Base-by-base conservation (phyloP, 2,113 vertebrate species). In the Uria aalge region DNA sequence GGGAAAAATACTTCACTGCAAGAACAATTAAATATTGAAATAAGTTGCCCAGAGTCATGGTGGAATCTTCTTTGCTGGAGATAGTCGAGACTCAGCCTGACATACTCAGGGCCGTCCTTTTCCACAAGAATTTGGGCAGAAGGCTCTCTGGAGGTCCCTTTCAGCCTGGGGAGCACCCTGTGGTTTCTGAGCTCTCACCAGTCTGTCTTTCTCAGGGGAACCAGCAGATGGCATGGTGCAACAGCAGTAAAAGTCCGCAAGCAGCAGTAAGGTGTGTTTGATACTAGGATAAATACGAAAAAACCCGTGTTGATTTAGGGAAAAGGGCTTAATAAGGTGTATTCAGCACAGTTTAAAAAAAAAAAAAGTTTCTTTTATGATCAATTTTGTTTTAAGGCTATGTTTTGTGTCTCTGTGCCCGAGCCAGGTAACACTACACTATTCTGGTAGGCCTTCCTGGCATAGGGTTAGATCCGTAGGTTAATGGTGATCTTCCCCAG, bases 181-280 rank as follows among this genome's bases (percentile, higher is more conserved):
- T 8, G 14, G 16, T 27, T 55, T 56, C 56, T 16, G 53, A 40
- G 38, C 34, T 19, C 30, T 15, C 36, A 13, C 6, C 52, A n/a
- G 24, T 15, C 14, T 76, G 79, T 50, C 72, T 52, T 96, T 75
- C 89, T 45, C 19, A 26, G 27, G 15, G 90, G 8, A 53, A 40
- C 93, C 96, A 82, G 96, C 16, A 96, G 96, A 52, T 95, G 96
- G 96, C 96, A 76, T 2, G 17, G 66, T 41, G 75, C 87, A 68
- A 68, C 87, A 72, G 87, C 84, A 8, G 8, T 2, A 63, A 3
- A 38, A 23, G 4, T 2, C 74, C 1, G 1, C 47, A 6, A n/a
- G 38, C 0, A 0, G 12, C 32, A 4, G 10, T 0, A 4, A 14
- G 7, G 16, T 47, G 12, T 21, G n/a, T 14, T 68, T 14, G 15